These are phyloP conservation scores for Eledona agricola DNA, from an alignment of 2,888 invertebrate genomes.

Conservation along the genomic window DNA sequence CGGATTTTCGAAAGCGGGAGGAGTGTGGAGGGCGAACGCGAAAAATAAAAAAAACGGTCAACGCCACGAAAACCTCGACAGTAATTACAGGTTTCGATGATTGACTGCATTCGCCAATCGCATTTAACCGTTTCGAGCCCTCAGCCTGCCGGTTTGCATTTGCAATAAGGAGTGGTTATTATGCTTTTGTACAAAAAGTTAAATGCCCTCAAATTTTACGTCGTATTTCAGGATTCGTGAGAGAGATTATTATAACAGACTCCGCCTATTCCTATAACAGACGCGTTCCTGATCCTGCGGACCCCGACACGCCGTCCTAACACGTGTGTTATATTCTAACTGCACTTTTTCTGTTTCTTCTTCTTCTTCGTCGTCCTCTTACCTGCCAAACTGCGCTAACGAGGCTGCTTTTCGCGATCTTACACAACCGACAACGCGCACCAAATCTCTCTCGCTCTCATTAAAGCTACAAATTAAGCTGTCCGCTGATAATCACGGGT, in stretches of 20 bases:
- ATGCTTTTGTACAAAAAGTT: slow-evolving; percentile 51
- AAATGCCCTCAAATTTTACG: slow-evolving; percentile 48
- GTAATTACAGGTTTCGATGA: slow-evolving; percentile 52
- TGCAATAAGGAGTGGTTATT: slow-evolving; percentile 56
- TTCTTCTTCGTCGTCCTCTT: no score
- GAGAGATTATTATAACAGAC: slow-evolving; percentile 45
- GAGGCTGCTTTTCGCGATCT: no score
- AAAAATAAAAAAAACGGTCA: slow-evolving; percentile 33
- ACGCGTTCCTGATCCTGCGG: slow-evolving; percentile 17
- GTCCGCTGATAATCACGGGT: slow-evolving; percentile 2
- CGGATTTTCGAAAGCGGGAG: slow-evolving; percentile 13
- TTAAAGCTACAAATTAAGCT: slow-evolving; percentile 5
- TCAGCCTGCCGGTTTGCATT: slow-evolving; percentile 49
- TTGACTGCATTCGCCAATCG: slow-evolving; percentile 54
- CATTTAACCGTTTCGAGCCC: slow-evolving; percentile 43
- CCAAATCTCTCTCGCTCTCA: no score
- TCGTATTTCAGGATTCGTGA: slow-evolving; percentile 45
- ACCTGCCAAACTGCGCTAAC: slow-evolving; percentile 4
- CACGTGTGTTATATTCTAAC: slow-evolving; percentile 14
- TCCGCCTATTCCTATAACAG: slow-evolving; percentile 33
- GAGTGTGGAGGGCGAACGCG: not conserved
- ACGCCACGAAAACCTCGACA: slow-evolving; percentile 34
- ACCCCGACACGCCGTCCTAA: slow-evolving; percentile 19
- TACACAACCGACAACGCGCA: no score
- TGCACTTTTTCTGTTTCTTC: no score